Evolutionary conservation across 1,140 invertebrate species (phyloP), one percentile per base, ranked within the genome.

Genomic region (Diplogasteroides magnus): DNA sequence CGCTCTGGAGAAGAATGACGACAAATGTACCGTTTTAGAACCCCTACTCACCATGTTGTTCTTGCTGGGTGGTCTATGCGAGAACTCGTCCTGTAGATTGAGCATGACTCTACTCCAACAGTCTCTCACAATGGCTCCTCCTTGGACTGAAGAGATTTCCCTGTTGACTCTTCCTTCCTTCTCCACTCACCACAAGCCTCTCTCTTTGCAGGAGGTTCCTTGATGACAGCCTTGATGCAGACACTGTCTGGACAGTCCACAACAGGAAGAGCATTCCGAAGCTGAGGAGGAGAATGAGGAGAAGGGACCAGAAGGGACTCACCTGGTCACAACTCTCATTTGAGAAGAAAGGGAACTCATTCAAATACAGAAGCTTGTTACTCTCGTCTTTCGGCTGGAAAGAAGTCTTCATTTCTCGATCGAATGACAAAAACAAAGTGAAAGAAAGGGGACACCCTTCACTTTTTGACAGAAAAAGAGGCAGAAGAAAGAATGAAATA

Each of bases 151-250:
- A 76, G 1, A n/a, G 64, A 19, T 66, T 27, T 31, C 58, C 58
- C 31, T n/a, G 15, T 63, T 27, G 19, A 13, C 13, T 11, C 6
- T 27, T 63, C 48, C 58, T 68, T 55, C 2, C 19, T 23, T 15
- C n/a, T 37, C 23, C 15, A 37, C 68, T 65, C n/a, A 78, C 76
- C 70, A 65, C 76, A 77, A 57, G 78, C 75, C 13, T 76, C 69
- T n/a, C 77, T 56, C 57, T 69, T 78, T 11, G 77, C 68, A 28
- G 74, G 64, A 3, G 76, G 64, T 32, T 77, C 77, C 55, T 76
- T 62, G 60, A 78, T 67, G 27, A 77, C 77, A n/a, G 71, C 67
- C 61, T 77, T 77, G 59, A 78, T 74, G 57, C 76, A 77, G n/a
- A 76, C 77, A 60, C 68, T 71, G 32, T 76, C 69, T 2, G 77